Evolutionary conservation across 2,113 vertebrate species (phyloP), one percentile per base, ranked within the genome.

Genomic region (Lutjanus erythropterus): DNA sequence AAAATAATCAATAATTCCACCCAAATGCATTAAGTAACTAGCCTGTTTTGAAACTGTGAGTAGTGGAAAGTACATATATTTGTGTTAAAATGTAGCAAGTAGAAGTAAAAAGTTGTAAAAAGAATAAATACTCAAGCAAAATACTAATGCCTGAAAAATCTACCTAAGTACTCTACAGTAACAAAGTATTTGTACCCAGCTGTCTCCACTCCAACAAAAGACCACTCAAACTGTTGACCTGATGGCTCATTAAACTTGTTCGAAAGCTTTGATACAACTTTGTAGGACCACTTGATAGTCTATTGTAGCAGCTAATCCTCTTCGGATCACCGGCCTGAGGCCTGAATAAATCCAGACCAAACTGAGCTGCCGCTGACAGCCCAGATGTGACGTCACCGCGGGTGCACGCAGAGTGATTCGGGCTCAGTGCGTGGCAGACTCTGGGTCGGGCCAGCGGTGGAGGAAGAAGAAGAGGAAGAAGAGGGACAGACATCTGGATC

Each of bases 341-440:
- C 66, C 74, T 65, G 67, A 81, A 35, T 74, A 70, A 81, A 35
- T 74, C 79, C 75, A 56, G 73, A 69, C 71, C 58, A 49, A 33
- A 60, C n/a, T 9, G 71, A 53, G 52, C 9, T 56, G 71, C 9
- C 53, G 71, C 56, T 85, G 88, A 88, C 61, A 86, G 78, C 86
- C 83, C 78, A 37, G 10, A 3, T 23, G 71, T 94, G 91, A 95
- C 94, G 93, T 95, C 91, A 93, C 37, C 0, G 3, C 29, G 73
- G 61, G 55, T 19, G 49, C 78, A 75, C 62, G 1, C 23, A 39
- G 4, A 35, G 27, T 6, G 47, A 61, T 56, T 16, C 39, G 5
- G 75, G 82, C 58, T 86, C 86, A 31, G 83, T 93, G 93, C 94
- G 94, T 95, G 94, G 94, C 94, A 89, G 70, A 66, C 50, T 66